A percentile compares a stretch with the other conserved stretches of the same genome.
phyloP scores from a whole-genome alignment of 2,113 vertebrate species.

The Otolemur garnettii region DNA sequence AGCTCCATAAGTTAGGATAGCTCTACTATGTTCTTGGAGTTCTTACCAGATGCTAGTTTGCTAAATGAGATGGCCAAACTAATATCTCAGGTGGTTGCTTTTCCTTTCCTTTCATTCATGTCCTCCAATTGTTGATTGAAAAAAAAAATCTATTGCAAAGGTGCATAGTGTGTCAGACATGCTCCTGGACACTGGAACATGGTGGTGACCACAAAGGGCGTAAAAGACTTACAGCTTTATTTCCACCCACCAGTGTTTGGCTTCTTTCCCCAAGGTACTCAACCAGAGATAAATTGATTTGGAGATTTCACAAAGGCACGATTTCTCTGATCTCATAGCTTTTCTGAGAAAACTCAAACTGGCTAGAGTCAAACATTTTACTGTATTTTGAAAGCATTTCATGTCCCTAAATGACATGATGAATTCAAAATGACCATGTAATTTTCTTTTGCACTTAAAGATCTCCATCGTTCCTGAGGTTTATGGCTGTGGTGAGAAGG shows the following conservation, averaged over 20 bases:
- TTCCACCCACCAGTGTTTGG: neutral
- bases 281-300: neutral
- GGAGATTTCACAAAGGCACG: constrained; percentile 48
- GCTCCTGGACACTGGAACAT: neutral
- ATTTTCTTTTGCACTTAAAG: constrained; percentile 44
- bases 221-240: neutral
- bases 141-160: neutral
- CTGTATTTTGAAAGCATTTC: constrained; percentile 23
- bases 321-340: constrained; percentile 8
- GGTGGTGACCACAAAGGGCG: neutral
- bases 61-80: neutral
- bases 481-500: neutral
- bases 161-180: neutral
- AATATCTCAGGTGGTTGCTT: neutral
- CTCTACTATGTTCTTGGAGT: neutral
- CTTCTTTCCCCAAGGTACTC: neutral
- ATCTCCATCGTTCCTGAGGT: neutral
- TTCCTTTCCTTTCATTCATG: neutral
- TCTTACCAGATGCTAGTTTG: neutral
- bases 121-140: neutral
- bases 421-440: constrained; percentile 35
- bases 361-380: neutral
- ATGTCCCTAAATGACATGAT: constrained; percentile 36
- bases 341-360: constrained; percentile 45
- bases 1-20: neutral